Percentiles rank a stretch among this genome's conserved stretches.
These are phyloP conservation scores for pig (Sus scrofa) DNA, from an alignment of 2,113 vertebrate species.

Conservation along the genomic window DNA sequence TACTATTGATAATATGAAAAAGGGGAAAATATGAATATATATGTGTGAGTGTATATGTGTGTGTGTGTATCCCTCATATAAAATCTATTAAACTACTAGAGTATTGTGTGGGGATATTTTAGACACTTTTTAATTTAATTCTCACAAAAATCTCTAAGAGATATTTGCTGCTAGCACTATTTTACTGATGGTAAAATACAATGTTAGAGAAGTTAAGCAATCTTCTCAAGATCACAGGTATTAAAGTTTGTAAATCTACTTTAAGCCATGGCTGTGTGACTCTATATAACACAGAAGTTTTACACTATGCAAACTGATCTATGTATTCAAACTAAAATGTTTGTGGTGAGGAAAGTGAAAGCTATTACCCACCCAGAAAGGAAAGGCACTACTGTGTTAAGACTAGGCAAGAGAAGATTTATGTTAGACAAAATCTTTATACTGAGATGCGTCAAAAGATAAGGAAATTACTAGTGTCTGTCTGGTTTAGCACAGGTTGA, in stretches of 20 bases:
- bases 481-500: background rate
- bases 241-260: background rate
- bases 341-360: background rate
- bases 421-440: background rate
- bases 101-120: background rate
- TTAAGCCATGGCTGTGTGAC: background rate
- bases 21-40: background rate
- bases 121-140: background rate
- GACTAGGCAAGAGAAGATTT: background rate
- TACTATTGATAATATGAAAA: background rate
- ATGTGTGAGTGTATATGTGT: no score
- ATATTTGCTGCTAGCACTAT: background rate
- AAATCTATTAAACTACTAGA: background rate
- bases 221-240: background rate
- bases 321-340: constrained; percentile 1
- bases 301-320: background rate
- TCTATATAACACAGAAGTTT: background rate
- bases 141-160: background rate
- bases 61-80: no score
- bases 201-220: background rate
- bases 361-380: background rate
- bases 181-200: constrained; percentile 22
- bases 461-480: background rate
- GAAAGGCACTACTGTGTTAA: background rate
- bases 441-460: background rate